Evolutionary conservation across 1,140 invertebrate genomes (phyloP), one percentile per base, ranked within the genome.

Genomic region (Magallana gigas): DNA sequence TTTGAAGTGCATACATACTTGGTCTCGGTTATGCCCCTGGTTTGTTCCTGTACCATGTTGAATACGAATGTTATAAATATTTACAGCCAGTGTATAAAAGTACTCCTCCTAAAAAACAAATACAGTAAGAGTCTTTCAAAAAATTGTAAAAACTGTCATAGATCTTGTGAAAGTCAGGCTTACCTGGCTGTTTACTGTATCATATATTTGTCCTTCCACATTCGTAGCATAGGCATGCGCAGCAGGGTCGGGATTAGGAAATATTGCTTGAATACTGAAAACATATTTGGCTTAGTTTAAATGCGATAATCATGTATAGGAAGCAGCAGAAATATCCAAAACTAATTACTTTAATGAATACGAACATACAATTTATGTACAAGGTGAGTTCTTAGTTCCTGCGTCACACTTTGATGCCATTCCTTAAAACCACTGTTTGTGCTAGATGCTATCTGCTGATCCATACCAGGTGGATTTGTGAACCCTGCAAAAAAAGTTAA

Each of bases 171-270:
- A 57, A 82, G 18, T 88, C 23, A 23, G 23, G 23, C 91, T 88
- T 92, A 94, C 93, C 88, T 93, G 96, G 92, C 98, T 98, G 93
- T 98, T 98, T 0, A 99, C 99, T 96, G 98, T 97, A 95, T 99
- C 98, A 94, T 99, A 99, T 98, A 99, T 99, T 93, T 99, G 99
- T 86, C 98, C 98, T 95, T 99, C 99, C 1, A 99, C 99, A 96
- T 99, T 99, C 89, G 98, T 96, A 59, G 99, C 99, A 95, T 99
- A 99, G 0, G 98, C 97, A 96, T 99, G 97, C 1, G 98, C 97
- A 91, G 97, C 96, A 9, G 98, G 98, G 88, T 94, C 93, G 76
- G 93, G 93, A 9, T 91, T 98, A 58, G 99, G 99, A 95, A 99
- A 99, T 94, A 99, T 99, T 88, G 99, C 98, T 96, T 99, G 98